Evolutionary conservation across 2,888 invertebrate species (phyloP), one percentile per base, ranked within the genome.

Genomic region (Dynastes grantii): DNA sequence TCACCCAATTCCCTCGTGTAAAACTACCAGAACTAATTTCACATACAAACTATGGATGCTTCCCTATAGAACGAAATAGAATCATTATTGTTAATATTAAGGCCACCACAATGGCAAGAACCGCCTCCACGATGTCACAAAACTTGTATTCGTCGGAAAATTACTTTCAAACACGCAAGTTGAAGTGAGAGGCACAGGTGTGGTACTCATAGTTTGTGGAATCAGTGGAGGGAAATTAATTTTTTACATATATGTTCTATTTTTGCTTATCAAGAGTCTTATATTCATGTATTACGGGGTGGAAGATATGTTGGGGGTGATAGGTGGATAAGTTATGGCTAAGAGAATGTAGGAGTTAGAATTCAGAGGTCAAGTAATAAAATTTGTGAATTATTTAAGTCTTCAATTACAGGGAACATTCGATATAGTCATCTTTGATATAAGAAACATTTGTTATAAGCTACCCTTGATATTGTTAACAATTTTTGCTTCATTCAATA

Each of bases 1-100:
- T 58, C 22, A 5, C 0, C 9, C 22, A 16, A 58, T 58, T 58
- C 22, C 55, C 55, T 58, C 55, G 55, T 22, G 55, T 58, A 22
- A 58, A 58, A 58, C n/a, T 8, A 22, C 22, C 22, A 58, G 29
- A 55, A 16, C 45, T 70, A 77, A 77, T 77, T 77, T 63, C 16
- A 64, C 77, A 58, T 58, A 58, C 37, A 13, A 2, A 51, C 51
- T 2, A n/a, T 53, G n/a, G 75, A 16, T 75, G 45, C 45, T 29
- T 51, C 68, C 51, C 37, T 70, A 58, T 68, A 37, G 61, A 16
- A 58, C 22, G 55, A 58, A 22, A 70, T 68, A 65, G 77, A 53
- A 68, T 77, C 77, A 77, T 77, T 77, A 77, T 68, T 58, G 77
- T 53, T 32, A 61, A 77, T 68, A 70, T 49, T 45, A 77, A 68